Evolutionary conservation across 2,888 invertebrate species (phyloP).

Genomic region (Phengaris alcon): DNA sequence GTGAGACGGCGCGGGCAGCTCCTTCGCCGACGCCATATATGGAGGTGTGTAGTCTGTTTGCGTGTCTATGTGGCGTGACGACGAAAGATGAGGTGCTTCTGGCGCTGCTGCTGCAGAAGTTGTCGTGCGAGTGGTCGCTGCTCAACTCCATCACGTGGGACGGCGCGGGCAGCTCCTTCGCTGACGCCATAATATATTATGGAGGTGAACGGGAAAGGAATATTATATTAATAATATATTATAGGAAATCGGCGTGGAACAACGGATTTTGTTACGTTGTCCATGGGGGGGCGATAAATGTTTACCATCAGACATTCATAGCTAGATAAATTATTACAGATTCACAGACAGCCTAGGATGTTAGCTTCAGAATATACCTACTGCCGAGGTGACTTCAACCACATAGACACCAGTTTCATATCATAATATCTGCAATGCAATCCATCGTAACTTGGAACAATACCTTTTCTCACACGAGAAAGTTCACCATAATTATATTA

Average conservation of each 20-base stretch:
- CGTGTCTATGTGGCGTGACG: slow-evolving; percentile 72
- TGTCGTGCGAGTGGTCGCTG: slow-evolving; percentile 86
- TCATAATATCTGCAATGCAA: not conserved
- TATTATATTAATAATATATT: no score
- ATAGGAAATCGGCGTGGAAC: no score
- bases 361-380: not conserved
- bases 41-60: slow-evolving; percentile 75
- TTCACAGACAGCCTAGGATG: no score
- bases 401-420: not conserved
- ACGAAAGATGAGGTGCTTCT: slow-evolving; percentile 85
- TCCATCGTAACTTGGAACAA: not conserved
- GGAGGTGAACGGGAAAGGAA: slow-evolving; percentile 76
- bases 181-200: slow-evolving; percentile 78
- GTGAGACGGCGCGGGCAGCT: slow-evolving; percentile 84
- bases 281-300: no score
- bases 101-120: slow-evolving; percentile 83
- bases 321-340: no score
- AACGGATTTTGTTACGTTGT: no score
- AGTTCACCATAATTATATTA: not conserved
- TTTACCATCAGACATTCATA: no score
- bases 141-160: slow-evolving; percentile 87
- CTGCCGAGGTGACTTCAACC: not conserved
- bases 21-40: slow-evolving; percentile 83
- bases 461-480: not conserved
- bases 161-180: slow-evolving; percentile 82